Conservation (phyloP, 2,113 vertebrate species). For the Pterocles orientalis region DNA sequence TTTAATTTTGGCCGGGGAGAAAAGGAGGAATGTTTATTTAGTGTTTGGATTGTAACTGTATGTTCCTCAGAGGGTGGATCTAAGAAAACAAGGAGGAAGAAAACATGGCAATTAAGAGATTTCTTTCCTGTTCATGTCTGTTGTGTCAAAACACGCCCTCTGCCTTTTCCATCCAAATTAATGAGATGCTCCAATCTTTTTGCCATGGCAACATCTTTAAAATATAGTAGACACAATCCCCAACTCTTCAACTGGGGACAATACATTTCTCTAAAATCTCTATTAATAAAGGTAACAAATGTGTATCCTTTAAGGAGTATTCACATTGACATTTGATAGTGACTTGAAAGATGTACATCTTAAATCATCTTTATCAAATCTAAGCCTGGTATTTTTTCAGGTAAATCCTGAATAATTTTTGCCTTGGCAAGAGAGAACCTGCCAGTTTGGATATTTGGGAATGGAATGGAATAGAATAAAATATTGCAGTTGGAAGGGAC, state of each 20-base stretch:
- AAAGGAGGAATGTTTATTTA: not conserved
- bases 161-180: not conserved
- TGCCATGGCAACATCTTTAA: not conserved
- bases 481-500: not conserved
- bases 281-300: not conserved
- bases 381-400: not conserved
- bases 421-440: not conserved
- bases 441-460: not conserved
- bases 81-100: constrained; percentile 1
- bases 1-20: not conserved
- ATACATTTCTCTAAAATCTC: not conserved
- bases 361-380: not conserved
- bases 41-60: not conserved
- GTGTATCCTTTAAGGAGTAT: not conserved
- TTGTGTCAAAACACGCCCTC: not conserved
- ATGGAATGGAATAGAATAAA: not conserved
- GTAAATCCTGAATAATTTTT: not conserved
- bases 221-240: not conserved
- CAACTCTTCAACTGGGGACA: not conserved
- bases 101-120: not conserved
- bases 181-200: not conserved
- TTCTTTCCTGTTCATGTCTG: not conserved
- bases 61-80: not conserved
- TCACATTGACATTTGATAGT: not conserved
- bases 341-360: not conserved